Conservation (phyloP, 2,888 invertebrate genomes). For the Xestia rhomboidea region DNA sequence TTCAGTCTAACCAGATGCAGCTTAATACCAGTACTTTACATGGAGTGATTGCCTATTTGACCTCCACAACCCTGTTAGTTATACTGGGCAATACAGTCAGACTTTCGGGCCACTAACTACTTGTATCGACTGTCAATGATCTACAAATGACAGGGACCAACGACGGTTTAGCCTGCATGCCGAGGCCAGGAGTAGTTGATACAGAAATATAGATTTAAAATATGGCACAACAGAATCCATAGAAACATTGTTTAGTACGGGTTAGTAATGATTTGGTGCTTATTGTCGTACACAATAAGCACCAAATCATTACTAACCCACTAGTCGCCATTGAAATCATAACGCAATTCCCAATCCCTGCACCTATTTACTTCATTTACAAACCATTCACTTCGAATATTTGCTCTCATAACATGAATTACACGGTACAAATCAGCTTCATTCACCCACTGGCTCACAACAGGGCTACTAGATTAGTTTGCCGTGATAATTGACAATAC, state of each 20-base stretch:
- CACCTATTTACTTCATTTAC: constrained; percentile 8
- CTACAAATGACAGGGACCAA: too few species aligned
- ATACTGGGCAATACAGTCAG: not conserved
- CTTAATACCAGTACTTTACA: too few species aligned
- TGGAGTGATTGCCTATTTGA: too few species aligned
- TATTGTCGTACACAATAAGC: too few species aligned
- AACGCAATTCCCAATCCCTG: constrained; percentile 4
- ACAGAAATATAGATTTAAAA: not conserved
- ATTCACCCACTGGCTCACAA: constrained; percentile 47
- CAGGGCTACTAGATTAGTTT: constrained; percentile 69
- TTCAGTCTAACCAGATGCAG: too few species aligned
- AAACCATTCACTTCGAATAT: constrained; percentile 27
- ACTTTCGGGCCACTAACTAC: not conserved
- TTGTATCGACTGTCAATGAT: not conserved
- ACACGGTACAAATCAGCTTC: constrained; percentile 40
- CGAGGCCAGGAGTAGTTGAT: not conserved
- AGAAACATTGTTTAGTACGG: not conserved
- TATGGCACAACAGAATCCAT: not conserved
- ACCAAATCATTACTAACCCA: not conserved
- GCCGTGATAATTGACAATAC: constrained; percentile 70
- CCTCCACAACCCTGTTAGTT: not conserved
- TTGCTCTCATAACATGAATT: constrained; percentile 22
- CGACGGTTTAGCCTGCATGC: not conserved
- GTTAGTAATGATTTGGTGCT: too few species aligned
- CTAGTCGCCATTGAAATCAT: constrained; percentile 7